Evolutionary conservation across 2,888 invertebrate genomes (phyloP), one percentile per base, ranked within the genome.

Genomic region (Abscondita cerata): DNA sequence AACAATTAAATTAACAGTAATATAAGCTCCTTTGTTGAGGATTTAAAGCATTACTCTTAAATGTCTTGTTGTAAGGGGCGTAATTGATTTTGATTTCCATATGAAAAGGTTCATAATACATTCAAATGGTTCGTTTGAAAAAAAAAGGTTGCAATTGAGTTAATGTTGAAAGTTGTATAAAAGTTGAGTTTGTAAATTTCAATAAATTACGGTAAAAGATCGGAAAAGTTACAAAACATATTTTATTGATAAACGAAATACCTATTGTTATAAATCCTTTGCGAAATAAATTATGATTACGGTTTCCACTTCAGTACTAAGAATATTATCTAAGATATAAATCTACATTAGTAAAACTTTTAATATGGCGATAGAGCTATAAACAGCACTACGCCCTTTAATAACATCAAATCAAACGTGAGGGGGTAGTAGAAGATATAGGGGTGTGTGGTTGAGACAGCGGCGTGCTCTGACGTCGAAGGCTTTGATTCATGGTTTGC

Each of bases 391-490:
- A 57, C 53, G 52, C 59, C 56, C 56, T 64, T 63, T 64, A 64
- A 64, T 64, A 59, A 59, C 59, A 64, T 64, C 63, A 56, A 56
- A 64, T 63, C 59, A 63, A 63, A 59, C 59, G 51, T 53, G 59
- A 59, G 57, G 51, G 64, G 64, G 61, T 54, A 52, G 40, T 44
- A 59, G 52, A 65, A 65, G 64, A 65, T 65, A 65, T 65, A 65
- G 57, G 58, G 58, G 64, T 62, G 61, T 54, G 55, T 65, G 64
- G 57, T 62, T 56, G 52, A 61, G 64, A 65, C 64, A 65, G 64
- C 64, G 61, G 58, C 54, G 64, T 60, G 57, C 55, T 59, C 57
- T 62, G 62, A 65, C 62, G 63, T 64, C 63, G 63, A 64, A 64
- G 56, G 59, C 59, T 59, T 55, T 64, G 63, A 64, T 64, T 64